Base-by-base conservation (phyloP, 92 coral and sea anemone genomes). In the Blastomussa wellsi region DNA sequence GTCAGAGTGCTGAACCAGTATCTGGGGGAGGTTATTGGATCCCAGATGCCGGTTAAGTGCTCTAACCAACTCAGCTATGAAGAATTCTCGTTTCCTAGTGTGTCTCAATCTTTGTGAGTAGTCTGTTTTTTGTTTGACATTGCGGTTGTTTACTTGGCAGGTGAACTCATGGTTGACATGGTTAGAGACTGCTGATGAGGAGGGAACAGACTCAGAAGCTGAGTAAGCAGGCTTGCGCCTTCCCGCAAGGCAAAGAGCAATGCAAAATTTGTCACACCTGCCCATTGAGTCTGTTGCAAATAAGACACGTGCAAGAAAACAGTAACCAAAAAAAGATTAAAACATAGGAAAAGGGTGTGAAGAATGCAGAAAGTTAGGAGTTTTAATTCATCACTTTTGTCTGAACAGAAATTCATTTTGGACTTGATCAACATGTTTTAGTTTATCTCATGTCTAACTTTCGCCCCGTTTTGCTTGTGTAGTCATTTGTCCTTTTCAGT, bases 101-200 rank as follows among this genome's bases (percentile, higher is more conserved):
- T n/a, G n/a, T n/a, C n/a, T n/a, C n/a, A n/a, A n/a, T n/a, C n/a
- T n/a, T n/a, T n/a, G n/a, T n/a, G n/a, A n/a, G n/a, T n/a, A n/a
- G n/a, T n/a, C n/a, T n/a, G n/a, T n/a, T n/a, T n/a, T 13, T 5
- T 7, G 11, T 48, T 22, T 60, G 35, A 57, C 65, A 22, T n/a
- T 57, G 0, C 29, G 35, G 15, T 8, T 42, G 35, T n/a, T 41
- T 82, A 28, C 81, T 7, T 82, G 76, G 7, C 84, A 96, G 99
- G 99, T 96, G 69, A 96, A 96, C 86, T 88, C 99, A 49, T 96
- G 99, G 99, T 92, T 96, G 53, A 96, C 99, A 5, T 96, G 99
- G 99, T 87, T 96, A 75, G 99, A 96, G 79, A 96, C 99, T 7
- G 99, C 99, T 65, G 99, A 95, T 36, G 99, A 96, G 72, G 99